Evolutionary conservation across 2,113 vertebrate genomes (phyloP), one percentile per base, ranked within the genome.

Genomic region (Erpornis zantholeuca): DNA sequence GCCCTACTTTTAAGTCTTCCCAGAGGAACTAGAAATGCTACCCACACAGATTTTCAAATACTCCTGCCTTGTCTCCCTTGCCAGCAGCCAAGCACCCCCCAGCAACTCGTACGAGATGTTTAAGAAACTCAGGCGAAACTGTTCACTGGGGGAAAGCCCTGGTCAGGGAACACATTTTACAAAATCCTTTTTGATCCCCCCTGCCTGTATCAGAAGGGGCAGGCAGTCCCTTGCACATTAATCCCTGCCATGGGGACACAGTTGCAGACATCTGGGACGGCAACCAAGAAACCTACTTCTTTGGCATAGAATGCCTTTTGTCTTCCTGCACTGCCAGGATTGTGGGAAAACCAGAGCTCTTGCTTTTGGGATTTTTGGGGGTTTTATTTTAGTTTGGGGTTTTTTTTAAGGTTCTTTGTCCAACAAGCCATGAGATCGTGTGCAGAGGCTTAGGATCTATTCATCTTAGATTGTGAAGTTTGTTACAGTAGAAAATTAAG

Each of bases 221-320:
- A 82, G 53, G 78, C 89, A 92, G 89, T 66, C 93, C 93, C 90
- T 89, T 86, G 60, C 61, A 77, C 71, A 42, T 92, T 96, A 97
- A 97, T 97, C 96, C 88, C 65, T 3, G 8, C 64, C 11, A 3
- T 68, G 52, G 82, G 95, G 90, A 93, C 92, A 68, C 60, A 82
- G 90, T 49, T 95, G 90, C 90, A 94, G 92, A 92, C 78, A 56
- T 82, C 96, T 97, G 94, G 95, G 96, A 96, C 23, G 0, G 50
- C 93, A 91, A 97, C 97, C 95, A 97, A 96, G 93, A 97, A 96
- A 94, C 79, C 85, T 96, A 90, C 72, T 97, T 94, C 85, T 95
- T 96, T 52, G 31, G 86, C 68, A 97, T 38, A 97, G 70, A 94
- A 90, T 63, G 49, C 77, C 83, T 82, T 97, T 97, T 98, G 96